Conservation (phyloP, 2,797 vertebrate species). For the Onychomys arenicola region DNA sequence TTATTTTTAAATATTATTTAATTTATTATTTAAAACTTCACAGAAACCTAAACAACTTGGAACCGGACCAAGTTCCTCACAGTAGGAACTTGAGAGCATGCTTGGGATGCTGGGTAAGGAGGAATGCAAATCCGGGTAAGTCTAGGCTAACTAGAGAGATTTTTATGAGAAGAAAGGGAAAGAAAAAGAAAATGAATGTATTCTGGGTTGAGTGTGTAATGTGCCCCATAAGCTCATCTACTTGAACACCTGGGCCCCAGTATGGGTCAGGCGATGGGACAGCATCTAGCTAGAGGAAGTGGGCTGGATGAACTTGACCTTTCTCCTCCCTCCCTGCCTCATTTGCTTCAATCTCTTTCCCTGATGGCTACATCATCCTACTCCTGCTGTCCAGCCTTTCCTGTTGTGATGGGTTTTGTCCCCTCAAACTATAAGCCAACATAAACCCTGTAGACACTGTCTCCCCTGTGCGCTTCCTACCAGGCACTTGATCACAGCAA, state of each 20-base stretch:
- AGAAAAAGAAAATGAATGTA: neutral
- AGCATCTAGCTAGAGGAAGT: neutral
- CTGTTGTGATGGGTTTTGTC: neutral
- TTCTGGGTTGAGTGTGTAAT: neutral
- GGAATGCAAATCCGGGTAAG: neutral
- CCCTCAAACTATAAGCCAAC: neutral
- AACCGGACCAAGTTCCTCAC: too few species aligned
- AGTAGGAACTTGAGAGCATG: fast-evolving
- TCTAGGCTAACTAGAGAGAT: neutral
- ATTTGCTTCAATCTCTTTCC: neutral
- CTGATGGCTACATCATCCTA: neutral
- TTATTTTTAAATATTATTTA: too few species aligned
- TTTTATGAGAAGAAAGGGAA: neutral
- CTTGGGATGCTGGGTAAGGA: too few species aligned
- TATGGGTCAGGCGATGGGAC: too few species aligned
- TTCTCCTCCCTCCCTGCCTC: neutral
- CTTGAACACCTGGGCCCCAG: neutral
- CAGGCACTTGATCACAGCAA: neutral
- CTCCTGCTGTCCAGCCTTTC: too few species aligned
- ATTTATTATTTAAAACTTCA: too few species aligned
- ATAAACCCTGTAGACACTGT: neutral
- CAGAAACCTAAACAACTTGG: too few species aligned
- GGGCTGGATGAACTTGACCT: neutral
- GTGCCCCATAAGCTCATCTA: neutral
- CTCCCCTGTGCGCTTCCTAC: neutral